Percentiles rank a stretch among this genome's conserved stretches.
Conservation (phyloP, 1,140 invertebrate species). For the Coelopa frigida region DNA sequence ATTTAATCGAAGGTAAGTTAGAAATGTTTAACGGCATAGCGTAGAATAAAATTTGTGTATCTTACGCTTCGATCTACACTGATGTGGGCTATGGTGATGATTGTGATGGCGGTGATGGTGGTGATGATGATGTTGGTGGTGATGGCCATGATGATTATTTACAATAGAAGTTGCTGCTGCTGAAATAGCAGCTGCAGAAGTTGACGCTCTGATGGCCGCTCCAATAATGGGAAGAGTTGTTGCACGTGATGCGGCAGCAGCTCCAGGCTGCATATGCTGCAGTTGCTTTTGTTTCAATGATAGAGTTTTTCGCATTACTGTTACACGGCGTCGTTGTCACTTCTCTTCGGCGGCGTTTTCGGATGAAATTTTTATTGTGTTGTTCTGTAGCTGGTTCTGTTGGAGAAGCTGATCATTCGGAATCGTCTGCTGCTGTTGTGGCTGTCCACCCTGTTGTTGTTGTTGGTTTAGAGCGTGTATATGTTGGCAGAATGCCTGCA, state of each 20-base stretch:
- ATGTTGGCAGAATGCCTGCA: conserved; percentile 50
- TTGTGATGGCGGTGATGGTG: conserved; percentile 30
- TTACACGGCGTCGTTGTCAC: conserved; percentile 42
- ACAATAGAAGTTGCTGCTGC: conserved; percentile 27
- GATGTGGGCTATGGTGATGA: conserved; percentile 21
- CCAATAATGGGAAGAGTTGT: too few relatives aligned
- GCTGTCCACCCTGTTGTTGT: conserved; percentile 18
- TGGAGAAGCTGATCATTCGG: conserved; percentile 20
- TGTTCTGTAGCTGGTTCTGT: conserved; percentile 19
- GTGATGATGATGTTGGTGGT: conserved; percentile 25
- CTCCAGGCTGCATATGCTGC: conserved; percentile 16
- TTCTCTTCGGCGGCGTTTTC: conserved; percentile 33
- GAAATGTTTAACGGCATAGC: conserved; percentile 43
- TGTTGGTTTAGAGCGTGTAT: conserved; percentile 38
- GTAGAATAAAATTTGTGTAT: conserved; percentile 44
- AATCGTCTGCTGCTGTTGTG: conserved; percentile 18
- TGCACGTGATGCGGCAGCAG: background rate
- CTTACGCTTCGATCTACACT: conserved; percentile 41
- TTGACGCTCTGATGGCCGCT: background rate
- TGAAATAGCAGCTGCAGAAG: conserved; percentile 5
- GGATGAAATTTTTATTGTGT: conserved; percentile 9
- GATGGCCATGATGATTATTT: conserved; percentile 35
- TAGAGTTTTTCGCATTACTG: conserved; percentile 18
- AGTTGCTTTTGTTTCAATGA: conserved; percentile 17
- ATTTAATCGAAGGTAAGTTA: too few relatives aligned